These are phyloP conservation scores for Drosophila elegans DNA, from an alignment of 1,140 invertebrate species.

Conservation along the genomic window DNA sequence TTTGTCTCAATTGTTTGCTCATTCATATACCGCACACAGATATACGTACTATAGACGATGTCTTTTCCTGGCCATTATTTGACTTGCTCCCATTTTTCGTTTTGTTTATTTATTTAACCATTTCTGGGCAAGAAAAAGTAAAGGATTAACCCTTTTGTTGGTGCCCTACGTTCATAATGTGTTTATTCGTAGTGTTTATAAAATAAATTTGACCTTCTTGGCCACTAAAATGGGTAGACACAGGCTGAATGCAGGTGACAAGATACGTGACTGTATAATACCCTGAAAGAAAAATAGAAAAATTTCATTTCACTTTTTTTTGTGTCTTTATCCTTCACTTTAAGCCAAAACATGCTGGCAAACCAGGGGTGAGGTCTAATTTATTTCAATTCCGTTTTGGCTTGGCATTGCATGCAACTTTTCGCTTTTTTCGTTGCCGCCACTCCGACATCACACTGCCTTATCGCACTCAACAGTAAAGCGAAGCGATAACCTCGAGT, in stretches of 20 bases:
- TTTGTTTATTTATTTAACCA: slow-evolving; percentile 69
- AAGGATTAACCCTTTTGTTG: slow-evolving; percentile 11
- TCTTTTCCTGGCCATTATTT: slow-evolving; percentile 55
- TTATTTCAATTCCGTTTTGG: slow-evolving; percentile 24
- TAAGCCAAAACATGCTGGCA: slow-evolving; percentile 21
- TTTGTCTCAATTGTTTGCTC: slow-evolving; percentile 39
- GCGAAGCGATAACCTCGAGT: slow-evolving; percentile 33
- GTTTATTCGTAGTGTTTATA: slow-evolving; percentile 65
- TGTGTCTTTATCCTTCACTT: slow-evolving; percentile 10
- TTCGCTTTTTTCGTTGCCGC: slow-evolving; percentile 15
- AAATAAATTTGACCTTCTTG: slow-evolving; percentile 48
- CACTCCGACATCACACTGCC: slow-evolving; percentile 34
- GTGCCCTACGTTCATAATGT: slow-evolving; percentile 53
- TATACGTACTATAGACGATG: slow-evolving; percentile 11
- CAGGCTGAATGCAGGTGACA: slow-evolving; percentile 17
- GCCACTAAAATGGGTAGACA: slow-evolving; percentile 17
- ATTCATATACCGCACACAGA: slow-evolving; percentile 29
- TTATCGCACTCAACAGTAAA: slow-evolving; percentile 32
- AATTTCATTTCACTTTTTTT: background rate
- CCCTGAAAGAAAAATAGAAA: background rate
- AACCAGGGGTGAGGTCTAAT: slow-evolving; percentile 7
- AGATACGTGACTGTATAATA: slow-evolving; percentile 9
- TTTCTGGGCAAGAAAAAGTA: slow-evolving; percentile 8
- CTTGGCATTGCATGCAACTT: slow-evolving; percentile 42
- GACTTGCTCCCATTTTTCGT: slow-evolving; percentile 39